Evolutionary conservation across 2,113 vertebrate species (phyloP), one percentile per base, ranked within the genome.

Genomic region (Aspiorhynchus laticeps): DNA sequence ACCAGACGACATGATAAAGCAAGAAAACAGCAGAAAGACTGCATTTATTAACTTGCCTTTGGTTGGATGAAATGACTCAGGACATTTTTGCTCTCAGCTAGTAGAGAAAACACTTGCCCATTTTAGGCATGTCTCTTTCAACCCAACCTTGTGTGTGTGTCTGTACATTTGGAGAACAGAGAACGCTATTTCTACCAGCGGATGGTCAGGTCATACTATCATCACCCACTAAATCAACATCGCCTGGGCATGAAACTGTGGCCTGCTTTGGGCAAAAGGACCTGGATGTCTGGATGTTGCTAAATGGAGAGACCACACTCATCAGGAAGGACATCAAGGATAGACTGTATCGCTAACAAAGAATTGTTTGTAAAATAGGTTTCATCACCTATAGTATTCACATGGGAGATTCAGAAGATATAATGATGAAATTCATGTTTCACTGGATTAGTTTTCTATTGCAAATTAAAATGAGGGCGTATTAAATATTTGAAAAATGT

Each of bases 291-390:
- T 48, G 46, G 46, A 4, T 4, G 0, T 48, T 48, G 46, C 46
- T 12, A 89, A 92, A 93, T 76, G 91, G 86, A 91, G 86, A 78
- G 87, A 89, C 89, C 91, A 90, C 81, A 88, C 91, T 71, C 31
- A 71, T 36, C 67, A 69, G 17, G 17, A 69, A 69, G 65, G 31
- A 36, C 7, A 69, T 90, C 90, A 91, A 90, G 63, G 74, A 76
- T 86, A 79, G 56, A 69, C 69, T 0, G 15, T 9, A 3, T 71
- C 19, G 4, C 67, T 36, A 36, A 36, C 31, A 71, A 67, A 71
- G 17, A 36, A 21, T 48, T 48, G 46, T 48, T 48, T 14, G 11
- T 1, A n/a, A 33, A 33, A 17, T 17, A 48, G 46, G 12, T 4
- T 36, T 71, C 3, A 36, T 17, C 31, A 21, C 19, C 3, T 36